Base-by-base conservation (phyloP, 2,113 vertebrate species). In the Cynopterus brachyotis region DNA sequence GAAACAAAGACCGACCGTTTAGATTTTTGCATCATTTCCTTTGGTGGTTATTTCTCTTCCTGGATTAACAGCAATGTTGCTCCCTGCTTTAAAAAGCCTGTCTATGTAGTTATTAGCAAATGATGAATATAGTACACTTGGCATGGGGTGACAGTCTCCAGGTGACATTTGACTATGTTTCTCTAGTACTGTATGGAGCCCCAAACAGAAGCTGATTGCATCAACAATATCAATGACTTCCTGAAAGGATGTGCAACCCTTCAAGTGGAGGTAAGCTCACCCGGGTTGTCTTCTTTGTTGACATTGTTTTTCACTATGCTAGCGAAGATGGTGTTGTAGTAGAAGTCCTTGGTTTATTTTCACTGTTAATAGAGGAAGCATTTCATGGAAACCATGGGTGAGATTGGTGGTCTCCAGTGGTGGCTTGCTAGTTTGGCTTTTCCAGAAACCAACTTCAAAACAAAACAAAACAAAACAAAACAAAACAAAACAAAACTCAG, bases 161-260 rank as follows among this genome's bases (percentile, higher is more conserved):
- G 84, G 53, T 98, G 88, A 98, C 76, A 85, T 72, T 96, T 96
- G 88, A 24, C 98, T 98, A 3, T 97, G 19, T 98, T 98, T 98
- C 95, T 98, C 95, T 98, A 99, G 99, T 99, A 99, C 94, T 99
- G 98, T 95, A 97, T 97, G 97, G 99, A 99, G 72, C 99, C 99
- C 91, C 99, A 99, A 97, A 99, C 98, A 59, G 99, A 99, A 99
- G 98, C 98, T 0, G 99, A 99, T 70, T 99, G 99, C 97, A 97
- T 99, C 96, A 96, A 96, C 96, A 99, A 99, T 93, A 99, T 99
- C 96, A 98, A 97, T 89, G 99, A 99, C 98, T 99, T 99, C 98
- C 97, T 99, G 88, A 99, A 98, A 98, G 99, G 99, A 98, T 99
- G 99, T 32, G 57, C 97, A 0, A 72, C 98, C 55, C 98, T 99